Conservation (phyloP, 2,113 vertebrate genomes). For the Capreolus pygargus region DNA sequence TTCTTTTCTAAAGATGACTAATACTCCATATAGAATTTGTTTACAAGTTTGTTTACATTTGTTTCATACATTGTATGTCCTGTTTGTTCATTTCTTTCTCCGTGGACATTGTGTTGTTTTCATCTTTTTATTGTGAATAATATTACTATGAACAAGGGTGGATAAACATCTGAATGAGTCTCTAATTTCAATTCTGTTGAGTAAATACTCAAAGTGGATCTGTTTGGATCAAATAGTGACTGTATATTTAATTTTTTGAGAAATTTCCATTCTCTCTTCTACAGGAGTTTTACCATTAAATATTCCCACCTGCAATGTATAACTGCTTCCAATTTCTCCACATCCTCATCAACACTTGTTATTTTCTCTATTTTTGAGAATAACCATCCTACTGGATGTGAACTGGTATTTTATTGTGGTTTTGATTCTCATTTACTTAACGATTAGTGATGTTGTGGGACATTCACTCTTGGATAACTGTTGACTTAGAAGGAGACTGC, state of each 20-base stretch:
- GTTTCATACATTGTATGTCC: background rate
- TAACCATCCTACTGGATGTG: background rate
- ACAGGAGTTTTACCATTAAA: background rate
- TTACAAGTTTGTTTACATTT: background rate
- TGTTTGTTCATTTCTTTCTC: background rate
- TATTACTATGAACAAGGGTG: background rate
- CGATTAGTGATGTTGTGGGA: background rate
- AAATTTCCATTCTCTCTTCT: background rate
- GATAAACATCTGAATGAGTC: background rate
- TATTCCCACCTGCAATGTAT: background rate
- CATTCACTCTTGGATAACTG: background rate
- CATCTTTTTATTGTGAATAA: background rate
- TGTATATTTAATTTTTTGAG: background rate
- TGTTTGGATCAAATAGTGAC: background rate
- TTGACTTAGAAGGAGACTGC: background rate
- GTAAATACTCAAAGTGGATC: background rate
- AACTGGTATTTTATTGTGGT: background rate
- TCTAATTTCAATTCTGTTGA: background rate
- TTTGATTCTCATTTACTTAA: background rate
- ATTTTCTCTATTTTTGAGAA: background rate
- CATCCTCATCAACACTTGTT: background rate
- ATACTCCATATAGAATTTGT: background rate
- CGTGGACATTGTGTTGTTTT: background rate
- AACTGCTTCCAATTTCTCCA: background rate
- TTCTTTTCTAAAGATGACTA: background rate